Conservation (phyloP, 2,888 invertebrate genomes). For the Teinopalpus imperialis region DNA sequence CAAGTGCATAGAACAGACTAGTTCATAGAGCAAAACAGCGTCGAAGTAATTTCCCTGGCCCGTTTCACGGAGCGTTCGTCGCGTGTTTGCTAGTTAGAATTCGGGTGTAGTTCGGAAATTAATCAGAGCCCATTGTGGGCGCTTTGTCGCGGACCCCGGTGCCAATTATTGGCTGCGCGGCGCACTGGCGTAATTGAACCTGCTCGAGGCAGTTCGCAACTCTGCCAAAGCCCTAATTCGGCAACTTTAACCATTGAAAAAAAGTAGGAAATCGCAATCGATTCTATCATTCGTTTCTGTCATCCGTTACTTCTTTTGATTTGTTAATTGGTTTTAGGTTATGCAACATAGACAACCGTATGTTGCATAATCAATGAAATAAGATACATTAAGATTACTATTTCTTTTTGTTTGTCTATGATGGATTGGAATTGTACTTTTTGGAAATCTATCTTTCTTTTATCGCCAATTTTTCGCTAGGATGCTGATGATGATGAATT, state of each 20-base stretch:
- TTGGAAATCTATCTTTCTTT: too few relatives aligned
- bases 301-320: slow-evolving; percentile 25
- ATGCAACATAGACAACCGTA: too few relatives aligned
- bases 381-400: too few relatives aligned
- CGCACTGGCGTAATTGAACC: slow-evolving; percentile 69
- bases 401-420: too few relatives aligned
- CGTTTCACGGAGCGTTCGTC: slow-evolving; percentile 52
- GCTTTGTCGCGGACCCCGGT: slow-evolving; percentile 74
- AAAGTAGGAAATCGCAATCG: slow-evolving; percentile 26
- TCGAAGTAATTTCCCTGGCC: slow-evolving; percentile 61
- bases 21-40: slow-evolving; percentile 47
- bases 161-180: slow-evolving; percentile 75
- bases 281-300: slow-evolving; percentile 30
- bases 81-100: slow-evolving; percentile 78
- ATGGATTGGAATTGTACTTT: too few relatives aligned
- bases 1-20: slow-evolving; percentile 36
- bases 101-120: slow-evolving; percentile 80
- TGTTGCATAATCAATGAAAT: too few relatives aligned
- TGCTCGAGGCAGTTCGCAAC: slow-evolving; percentile 45
- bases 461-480: too few relatives aligned
- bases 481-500: too few relatives aligned
- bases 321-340: slow-evolving; percentile 15
- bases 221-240: slow-evolving; percentile 34
- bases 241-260: slow-evolving; percentile 34
- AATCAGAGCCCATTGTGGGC: slow-evolving; percentile 78